Conservation (phyloP, 1,140 invertebrate genomes). For the Dendroctonus valens region DNA sequence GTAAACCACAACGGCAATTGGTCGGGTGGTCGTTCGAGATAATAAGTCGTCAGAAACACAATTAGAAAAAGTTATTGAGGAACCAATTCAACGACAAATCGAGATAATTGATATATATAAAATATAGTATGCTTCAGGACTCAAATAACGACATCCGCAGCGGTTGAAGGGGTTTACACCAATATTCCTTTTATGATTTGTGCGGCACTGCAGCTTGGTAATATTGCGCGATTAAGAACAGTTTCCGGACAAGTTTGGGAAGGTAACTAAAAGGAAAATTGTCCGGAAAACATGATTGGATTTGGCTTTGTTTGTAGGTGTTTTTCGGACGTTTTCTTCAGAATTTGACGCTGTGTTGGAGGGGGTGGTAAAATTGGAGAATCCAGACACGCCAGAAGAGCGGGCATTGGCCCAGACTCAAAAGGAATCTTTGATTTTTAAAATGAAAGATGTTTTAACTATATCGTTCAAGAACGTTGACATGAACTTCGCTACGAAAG, state of each 20-base stretch:
- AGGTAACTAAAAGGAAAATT: slow-evolving; percentile 51
- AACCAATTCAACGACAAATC: no score
- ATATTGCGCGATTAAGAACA: slow-evolving; percentile 77
- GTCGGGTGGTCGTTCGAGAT: no score
- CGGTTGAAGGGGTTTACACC: slow-evolving; percentile 78
- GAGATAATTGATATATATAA: no score
- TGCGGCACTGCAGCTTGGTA: slow-evolving; percentile 77
- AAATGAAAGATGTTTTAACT: slow-evolving; percentile 75
- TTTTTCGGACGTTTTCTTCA: slow-evolving; percentile 82
- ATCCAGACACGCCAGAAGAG: slow-evolving; percentile 45
- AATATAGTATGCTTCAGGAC: no score
- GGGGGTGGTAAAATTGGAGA: slow-evolving; percentile 77
- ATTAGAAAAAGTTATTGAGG: no score
- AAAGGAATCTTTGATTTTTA: slow-evolving; percentile 83
- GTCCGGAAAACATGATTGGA: background rate
- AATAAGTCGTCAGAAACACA: no score
- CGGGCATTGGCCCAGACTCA: slow-evolving; percentile 64
- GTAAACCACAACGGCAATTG: no score
- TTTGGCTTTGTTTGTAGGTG: slow-evolving; percentile 49
- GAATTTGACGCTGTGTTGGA: slow-evolving; percentile 74
- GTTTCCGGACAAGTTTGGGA: slow-evolving; percentile 79
- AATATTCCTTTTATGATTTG: slow-evolving; percentile 87
- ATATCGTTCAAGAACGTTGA: slow-evolving; percentile 80
- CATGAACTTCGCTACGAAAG: slow-evolving; percentile 81
- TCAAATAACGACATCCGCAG: no score